A percentile compares a stretch with the other conserved stretches of the same genome.
Evolutionary conservation across 92 coral and sea anemone genomes (phyloP).

Genomic region (Epizoanthus fatuus): DNA sequence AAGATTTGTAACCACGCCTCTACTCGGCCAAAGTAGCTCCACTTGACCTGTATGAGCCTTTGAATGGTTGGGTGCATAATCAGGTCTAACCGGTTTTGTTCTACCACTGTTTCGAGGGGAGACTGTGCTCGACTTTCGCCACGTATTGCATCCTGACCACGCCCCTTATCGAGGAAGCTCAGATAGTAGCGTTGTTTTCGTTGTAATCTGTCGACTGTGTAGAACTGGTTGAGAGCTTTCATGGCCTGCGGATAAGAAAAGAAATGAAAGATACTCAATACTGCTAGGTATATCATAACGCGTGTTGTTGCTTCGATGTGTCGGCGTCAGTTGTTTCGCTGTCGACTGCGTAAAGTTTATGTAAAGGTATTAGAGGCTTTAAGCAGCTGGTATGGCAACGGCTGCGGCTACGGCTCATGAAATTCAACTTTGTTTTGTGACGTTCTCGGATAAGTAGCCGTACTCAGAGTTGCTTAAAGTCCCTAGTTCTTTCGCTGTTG

Average conservation of each 20-base stretch:
- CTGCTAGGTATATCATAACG: too few relatives aligned
- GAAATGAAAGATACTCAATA: not conserved
- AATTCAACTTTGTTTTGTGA: too few relatives aligned
- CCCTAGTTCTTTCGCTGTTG: too few relatives aligned
- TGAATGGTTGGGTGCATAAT: constrained; percentile 86
- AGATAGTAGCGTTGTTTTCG: constrained; percentile 83
- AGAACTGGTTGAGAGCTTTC: constrained; percentile 88
- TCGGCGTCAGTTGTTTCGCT: not conserved
- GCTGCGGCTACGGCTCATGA: too few relatives aligned
- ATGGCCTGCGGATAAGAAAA: constrained; percentile 53
- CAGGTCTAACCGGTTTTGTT: constrained; percentile 75
- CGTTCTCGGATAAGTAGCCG: too few relatives aligned
- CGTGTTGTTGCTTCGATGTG: too few relatives aligned
- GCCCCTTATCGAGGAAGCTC: constrained; percentile 73
- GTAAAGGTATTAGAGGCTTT: too few relatives aligned
- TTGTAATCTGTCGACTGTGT: constrained; percentile 77
- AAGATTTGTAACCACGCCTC: constrained; percentile 82
- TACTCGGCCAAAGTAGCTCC: constrained; percentile 76
- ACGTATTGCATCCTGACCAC: constrained; percentile 32
- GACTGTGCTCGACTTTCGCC: constrained; percentile 73
- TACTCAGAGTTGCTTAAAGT: too few relatives aligned
- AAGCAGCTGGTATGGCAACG: too few relatives aligned
- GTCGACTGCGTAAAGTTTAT: too few relatives aligned
- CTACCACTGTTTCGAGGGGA: constrained; percentile 81
- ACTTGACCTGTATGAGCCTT: constrained; percentile 85